Evolutionary conservation across 1,140 invertebrate species (phyloP).

Genomic region (Micrasema longulum): DNA sequence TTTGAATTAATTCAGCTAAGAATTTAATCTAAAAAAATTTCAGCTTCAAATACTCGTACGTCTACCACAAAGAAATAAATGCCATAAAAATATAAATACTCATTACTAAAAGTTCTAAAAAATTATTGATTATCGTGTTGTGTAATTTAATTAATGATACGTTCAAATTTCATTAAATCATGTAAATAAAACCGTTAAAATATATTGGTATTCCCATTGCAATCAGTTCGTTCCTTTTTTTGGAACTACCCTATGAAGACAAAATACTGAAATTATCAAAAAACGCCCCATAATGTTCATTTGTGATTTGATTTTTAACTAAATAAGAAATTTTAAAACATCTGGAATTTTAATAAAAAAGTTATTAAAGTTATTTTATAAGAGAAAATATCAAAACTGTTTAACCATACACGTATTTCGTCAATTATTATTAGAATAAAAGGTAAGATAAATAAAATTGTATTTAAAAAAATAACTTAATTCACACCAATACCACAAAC

Average conservation of each 20-base stretch:
- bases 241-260: not conserved
- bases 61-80: no score
- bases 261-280: not conserved
- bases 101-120: no score
- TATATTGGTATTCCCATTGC: no score
- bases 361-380: not conserved
- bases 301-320: not conserved
- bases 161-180: no score
- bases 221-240: not conserved
- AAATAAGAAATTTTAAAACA: not conserved
- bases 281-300: not conserved
- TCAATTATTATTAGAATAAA: not conserved
- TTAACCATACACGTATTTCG: not conserved
- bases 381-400: not conserved
- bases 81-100: no score
- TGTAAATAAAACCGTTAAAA: no score
- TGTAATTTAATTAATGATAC: no score
- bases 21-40: no score
- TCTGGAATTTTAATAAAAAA: not conserved
- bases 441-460: conserved; percentile 2
- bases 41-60: no score
- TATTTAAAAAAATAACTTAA: not conserved
- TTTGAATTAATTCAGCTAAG: no score
- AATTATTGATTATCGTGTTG: no score
- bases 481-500: not conserved